These are phyloP conservation scores for Clarias laeviceps DNA, from an alignment of 2,797 vertebrate genomes.

Conservation along the genomic window DNA sequence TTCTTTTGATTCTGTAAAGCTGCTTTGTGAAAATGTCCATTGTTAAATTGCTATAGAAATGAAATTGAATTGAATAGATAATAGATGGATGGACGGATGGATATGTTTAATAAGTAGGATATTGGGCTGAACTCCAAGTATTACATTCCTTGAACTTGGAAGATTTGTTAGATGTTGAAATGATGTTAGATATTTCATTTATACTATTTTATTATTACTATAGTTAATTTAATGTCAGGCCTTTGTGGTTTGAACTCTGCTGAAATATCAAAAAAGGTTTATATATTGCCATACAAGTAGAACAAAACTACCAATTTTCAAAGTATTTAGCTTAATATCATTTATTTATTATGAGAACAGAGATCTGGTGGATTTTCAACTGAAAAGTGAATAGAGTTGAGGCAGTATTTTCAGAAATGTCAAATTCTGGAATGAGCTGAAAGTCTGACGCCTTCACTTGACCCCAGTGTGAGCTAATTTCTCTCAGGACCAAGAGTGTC, in stretches of 20 bases:
- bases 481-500: constrained; percentile 38
- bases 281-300: not conserved
- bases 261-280: not conserved
- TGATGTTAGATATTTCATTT: not conserved
- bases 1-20: no score
- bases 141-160: not conserved
- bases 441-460: constrained; percentile 41
- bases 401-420: not conserved
- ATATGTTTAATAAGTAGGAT: not conserved
- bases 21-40: no score
- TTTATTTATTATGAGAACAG: not conserved
- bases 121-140: not conserved
- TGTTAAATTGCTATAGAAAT: no score
- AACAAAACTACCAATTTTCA: not conserved
- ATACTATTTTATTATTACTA: not conserved
- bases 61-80: no score
- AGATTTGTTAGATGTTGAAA: no score
- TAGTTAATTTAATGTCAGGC: not conserved
- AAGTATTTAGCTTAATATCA: not conserved
- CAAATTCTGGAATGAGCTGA: constrained; percentile 2
- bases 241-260: not conserved
- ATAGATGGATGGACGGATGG: no score
- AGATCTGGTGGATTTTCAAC: not conserved
- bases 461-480: constrained; percentile 21
- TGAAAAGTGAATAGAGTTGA: not conserved